Percentiles rank a stretch among this genome's conserved stretches.
These are phyloP conservation scores for Muscicapa adusta DNA, from an alignment of 2,113 vertebrate species.

Conservation along the genomic window DNA sequence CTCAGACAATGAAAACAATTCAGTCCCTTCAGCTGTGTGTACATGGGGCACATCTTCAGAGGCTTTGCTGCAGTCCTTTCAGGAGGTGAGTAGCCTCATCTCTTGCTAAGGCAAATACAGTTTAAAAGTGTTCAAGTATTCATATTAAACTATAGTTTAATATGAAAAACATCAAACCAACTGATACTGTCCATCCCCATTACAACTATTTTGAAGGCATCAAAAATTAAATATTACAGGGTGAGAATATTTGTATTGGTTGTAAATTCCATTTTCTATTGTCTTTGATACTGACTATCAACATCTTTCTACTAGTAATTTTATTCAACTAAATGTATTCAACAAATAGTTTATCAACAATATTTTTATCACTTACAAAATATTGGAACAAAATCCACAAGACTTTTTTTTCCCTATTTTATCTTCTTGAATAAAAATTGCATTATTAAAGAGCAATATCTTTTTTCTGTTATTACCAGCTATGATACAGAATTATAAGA, in stretches of 20 bases:
- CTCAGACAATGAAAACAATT: not conserved
- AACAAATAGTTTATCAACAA: not conserved
- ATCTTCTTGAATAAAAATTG: not conserved
- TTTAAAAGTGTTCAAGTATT: not conserved
- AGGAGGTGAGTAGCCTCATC: not conserved
- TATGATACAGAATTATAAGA: not conserved
- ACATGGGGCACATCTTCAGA: not conserved
- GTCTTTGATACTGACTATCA: not conserved
- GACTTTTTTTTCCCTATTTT: not conserved
- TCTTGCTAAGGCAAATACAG: not conserved
- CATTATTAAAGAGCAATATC: not conserved
- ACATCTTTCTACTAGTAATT: not conserved
- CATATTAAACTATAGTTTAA: not conserved
- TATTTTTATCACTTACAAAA: not conserved
- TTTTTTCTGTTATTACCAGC: not conserved
- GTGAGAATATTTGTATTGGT: not conserved
- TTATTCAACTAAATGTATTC: not conserved
- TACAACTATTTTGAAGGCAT: not conserved
- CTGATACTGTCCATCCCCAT: not conserved
- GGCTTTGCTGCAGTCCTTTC: not conserved
- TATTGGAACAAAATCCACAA: not conserved
- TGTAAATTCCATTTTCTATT: not conserved
- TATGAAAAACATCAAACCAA: not conserved
- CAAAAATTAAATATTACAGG: not conserved
- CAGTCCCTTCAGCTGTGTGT: not conserved